Evolutionary conservation across 2,888 invertebrate genomes (phyloP).

Genomic region (Diaperis boleti): DNA sequence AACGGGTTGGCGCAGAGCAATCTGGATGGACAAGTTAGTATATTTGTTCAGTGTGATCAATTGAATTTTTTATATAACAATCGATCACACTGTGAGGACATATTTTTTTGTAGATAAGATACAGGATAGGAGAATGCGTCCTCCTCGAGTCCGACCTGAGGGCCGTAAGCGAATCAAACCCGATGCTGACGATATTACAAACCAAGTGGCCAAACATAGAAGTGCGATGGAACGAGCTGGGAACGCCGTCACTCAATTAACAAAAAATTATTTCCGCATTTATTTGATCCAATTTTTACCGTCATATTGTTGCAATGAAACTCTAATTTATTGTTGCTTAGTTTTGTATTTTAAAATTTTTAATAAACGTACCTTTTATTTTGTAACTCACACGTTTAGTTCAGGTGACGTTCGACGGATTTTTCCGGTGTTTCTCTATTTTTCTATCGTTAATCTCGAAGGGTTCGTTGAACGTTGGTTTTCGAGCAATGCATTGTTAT

Average conservation of each 20-base stretch:
- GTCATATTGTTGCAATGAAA: slow-evolving; percentile 23
- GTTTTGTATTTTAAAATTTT: slow-evolving; percentile 33
- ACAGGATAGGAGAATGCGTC: slow-evolving; percentile 84
- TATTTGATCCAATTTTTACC: slow-evolving; percentile 30
- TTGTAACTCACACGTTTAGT: slow-evolving; percentile 5
- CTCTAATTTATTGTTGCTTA: slow-evolving; percentile 33
- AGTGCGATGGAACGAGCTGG: slow-evolving; percentile 85
- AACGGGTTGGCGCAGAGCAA: slow-evolving; percentile 92
- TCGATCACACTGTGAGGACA: background rate
- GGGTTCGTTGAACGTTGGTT: slow-evolving; percentile 4
- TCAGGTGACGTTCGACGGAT: background rate
- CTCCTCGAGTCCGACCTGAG: slow-evolving; percentile 88
- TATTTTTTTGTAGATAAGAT: slow-evolving; percentile 71
- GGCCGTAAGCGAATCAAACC: slow-evolving; percentile 85
- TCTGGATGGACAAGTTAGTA: slow-evolving; percentile 77
- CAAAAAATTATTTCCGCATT: slow-evolving; percentile 22
- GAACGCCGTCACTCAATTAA: slow-evolving; percentile 86
- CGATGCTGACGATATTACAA: slow-evolving; percentile 92
- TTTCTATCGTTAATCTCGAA: slow-evolving; percentile 6
- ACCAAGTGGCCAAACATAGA: slow-evolving; percentile 98
- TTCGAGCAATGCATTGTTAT: slow-evolving; percentile 11
- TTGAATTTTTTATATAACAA: no score
- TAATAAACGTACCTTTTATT: slow-evolving; percentile 25
- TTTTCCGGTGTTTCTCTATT: slow-evolving; percentile 9
- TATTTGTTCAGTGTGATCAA: no score